A percentile compares a stretch with the other conserved stretches of the same genome.
phyloP scores from a whole-genome alignment of 2,113 vertebrate genomes.

The Prunella himalayana region DNA sequence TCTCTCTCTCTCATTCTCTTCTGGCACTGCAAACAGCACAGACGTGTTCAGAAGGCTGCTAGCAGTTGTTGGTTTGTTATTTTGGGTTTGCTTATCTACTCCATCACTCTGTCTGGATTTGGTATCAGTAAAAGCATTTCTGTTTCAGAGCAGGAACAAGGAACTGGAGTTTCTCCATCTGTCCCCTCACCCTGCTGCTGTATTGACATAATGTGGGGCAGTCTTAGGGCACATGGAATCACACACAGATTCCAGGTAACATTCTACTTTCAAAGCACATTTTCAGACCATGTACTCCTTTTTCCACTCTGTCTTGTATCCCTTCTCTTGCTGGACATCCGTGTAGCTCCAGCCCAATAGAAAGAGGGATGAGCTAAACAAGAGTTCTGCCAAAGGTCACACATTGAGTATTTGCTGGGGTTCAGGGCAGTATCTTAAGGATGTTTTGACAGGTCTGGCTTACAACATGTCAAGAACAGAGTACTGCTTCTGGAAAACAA shows the following conservation, averaged over 20 bases:
- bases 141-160: neutral
- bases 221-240: neutral
- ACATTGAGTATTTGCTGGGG: accelerated
- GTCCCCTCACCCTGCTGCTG: neutral
- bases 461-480: neutral
- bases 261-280: neutral
- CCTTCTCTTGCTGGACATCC: neutral
- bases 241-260: neutral
- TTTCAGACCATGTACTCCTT: neutral
- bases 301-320: neutral
- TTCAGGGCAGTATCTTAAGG: neutral
- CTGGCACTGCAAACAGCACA: neutral
- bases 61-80: neutral
- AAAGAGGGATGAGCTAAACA: neutral
- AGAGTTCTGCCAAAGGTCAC: neutral
- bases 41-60: neutral
- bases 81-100: neutral
- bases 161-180: neutral
- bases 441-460: neutral
- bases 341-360: neutral
- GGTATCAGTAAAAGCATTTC: neutral
- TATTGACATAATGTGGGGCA: neutral
- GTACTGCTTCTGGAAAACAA: neutral
- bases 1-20: neutral
- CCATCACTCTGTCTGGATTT: neutral